Evolutionary conservation across 1,140 invertebrate genomes (phyloP), one percentile per base, ranked within the genome.

Genomic region (Bombus huntii): DNA sequence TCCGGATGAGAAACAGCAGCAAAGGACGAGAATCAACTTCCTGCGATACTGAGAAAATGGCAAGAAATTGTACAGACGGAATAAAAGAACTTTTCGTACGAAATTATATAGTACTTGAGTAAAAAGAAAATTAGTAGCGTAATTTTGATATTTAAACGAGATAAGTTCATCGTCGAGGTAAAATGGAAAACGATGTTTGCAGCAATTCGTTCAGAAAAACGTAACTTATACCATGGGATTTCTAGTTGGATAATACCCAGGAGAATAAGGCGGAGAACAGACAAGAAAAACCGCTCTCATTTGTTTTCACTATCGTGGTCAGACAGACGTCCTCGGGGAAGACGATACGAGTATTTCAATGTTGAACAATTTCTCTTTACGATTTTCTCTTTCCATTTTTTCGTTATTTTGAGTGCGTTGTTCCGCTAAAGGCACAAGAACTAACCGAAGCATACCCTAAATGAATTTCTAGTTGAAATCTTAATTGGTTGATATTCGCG

Each of bases 291-390:
- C 81, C 71, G 59, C 31, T 66, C 59, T 37, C 81, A 82, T 82
- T 82, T 82, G 81, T 82, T 82, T 82, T 75, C 80, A 82, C 72
- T 82, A 57, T 25, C 42, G 42, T 66, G 71, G 81, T 53, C 81
- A 75, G 72, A 82, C 81, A 82, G 71, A 74, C 42, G 71, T 82
- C 81, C 81, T 66, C 72, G 39, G 81, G 81, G 81, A 65, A 75
- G 25, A 15, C 57, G 72, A 75, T 75, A 72, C 72, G 72, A 66
- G 71, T 59, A 42, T 66, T 73, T 34, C 81, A 47, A 74, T 82
- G 71, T 82, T 75, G 65, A 47, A 82, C 71, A 65, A 82, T 82
- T 82, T 75, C 31, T 42, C n/a, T 28, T 28, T 34, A 1, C 37
- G 31, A 68, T 47, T 53, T 25, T 28, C 42, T 9, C 2, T 34